Evolutionary conservation across 2,888 invertebrate species (phyloP).

Genomic region (Paralinhomoeus sp.): DNA sequence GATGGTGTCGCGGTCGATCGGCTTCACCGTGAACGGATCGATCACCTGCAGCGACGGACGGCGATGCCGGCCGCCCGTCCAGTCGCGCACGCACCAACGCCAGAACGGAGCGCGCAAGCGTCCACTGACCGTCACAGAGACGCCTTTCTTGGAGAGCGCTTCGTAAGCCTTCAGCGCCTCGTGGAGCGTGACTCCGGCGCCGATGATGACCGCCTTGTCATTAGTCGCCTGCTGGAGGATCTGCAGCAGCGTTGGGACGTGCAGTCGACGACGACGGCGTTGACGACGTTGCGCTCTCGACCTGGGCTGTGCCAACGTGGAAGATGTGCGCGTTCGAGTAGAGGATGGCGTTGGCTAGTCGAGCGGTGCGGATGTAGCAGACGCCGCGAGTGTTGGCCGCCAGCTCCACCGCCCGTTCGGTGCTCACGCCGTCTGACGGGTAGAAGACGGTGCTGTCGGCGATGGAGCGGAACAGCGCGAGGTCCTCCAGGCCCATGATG

Average conservation of each 20-base stretch:
- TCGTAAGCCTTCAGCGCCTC: slow-evolving; percentile 54
- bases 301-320: slow-evolving; percentile 40
- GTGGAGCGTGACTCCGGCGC: slow-evolving; percentile 74
- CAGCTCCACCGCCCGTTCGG: slow-evolving; percentile 77
- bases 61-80: too few species aligned
- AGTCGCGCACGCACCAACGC: too few species aligned
- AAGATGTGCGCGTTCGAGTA: slow-evolving; percentile 64
- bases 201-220: slow-evolving; percentile 65
- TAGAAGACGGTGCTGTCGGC: slow-evolving; percentile 48
- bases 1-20: slow-evolving; percentile 58
- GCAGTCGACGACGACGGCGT: too few species aligned
- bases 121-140: too few species aligned
- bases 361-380: slow-evolving; percentile 80
- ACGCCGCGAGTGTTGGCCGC: slow-evolving; percentile 69
- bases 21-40: slow-evolving; percentile 61
- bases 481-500: slow-evolving; percentile 97
- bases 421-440: slow-evolving; percentile 68
- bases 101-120: too few species aligned
- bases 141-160: slow-evolving; percentile 7
- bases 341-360: slow-evolving; percentile 63
- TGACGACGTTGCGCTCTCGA: too few species aligned
- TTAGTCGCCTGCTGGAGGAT: slow-evolving; percentile 48
- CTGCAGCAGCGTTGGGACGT: too few species aligned
- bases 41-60: too few species aligned
- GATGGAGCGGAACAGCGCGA: slow-evolving; percentile 63